Evolutionary conservation across 2,888 invertebrate species (phyloP).

Genomic region (Eupithecia abbreviata): DNA sequence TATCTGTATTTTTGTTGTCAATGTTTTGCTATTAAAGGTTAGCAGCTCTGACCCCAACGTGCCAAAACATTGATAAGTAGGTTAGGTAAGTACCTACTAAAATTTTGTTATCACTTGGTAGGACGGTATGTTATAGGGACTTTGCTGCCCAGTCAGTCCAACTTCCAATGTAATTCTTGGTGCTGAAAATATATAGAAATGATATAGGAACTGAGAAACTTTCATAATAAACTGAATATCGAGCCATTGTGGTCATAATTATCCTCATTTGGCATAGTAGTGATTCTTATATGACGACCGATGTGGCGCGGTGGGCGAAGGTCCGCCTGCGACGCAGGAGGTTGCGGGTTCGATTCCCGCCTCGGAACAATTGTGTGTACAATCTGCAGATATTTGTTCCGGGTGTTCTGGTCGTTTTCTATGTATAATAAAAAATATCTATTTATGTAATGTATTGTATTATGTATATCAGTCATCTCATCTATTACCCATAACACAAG

Average conservation of each 20-base stretch:
- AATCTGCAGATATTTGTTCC: no score
- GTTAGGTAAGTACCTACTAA: background rate
- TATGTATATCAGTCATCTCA: no score
- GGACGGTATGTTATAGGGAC: constrained; percentile 22
- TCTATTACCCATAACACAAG: no score
- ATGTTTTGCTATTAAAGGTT: background rate
- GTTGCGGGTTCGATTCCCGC: no score
- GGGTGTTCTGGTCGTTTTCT: no score
- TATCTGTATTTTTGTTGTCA: background rate
- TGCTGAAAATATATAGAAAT: constrained; percentile 65
- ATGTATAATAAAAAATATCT: no score
- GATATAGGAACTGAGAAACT: background rate
- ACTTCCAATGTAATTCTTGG: constrained; percentile 84
- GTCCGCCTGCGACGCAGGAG: no score
- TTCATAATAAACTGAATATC: background rate
- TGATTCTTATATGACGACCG: background rate
- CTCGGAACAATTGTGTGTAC: no score
- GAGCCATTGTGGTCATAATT: background rate
- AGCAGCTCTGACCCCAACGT: background rate
- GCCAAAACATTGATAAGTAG: background rate
- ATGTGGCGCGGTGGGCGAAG: no score
- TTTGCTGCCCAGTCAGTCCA: constrained; percentile 84
- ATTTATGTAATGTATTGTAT: no score
- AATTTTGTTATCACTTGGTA: background rate
- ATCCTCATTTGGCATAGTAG: background rate